A percentile compares a stretch with the other conserved stretches of the same genome.
Conservation (phyloP, 2,888 invertebrate species). For the Amblyteles armatorius region DNA sequence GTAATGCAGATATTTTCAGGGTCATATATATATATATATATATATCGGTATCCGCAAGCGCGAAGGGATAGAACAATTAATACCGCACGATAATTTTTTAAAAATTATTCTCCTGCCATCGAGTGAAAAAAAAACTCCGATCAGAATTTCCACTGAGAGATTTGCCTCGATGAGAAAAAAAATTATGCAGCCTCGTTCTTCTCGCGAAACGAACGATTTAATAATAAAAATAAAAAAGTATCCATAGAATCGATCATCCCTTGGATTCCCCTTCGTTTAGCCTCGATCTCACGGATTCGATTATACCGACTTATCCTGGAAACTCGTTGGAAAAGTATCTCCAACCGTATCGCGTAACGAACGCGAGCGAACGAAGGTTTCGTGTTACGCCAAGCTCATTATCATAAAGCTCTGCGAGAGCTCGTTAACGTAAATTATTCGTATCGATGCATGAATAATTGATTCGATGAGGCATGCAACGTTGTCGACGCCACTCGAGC, state of each 20-base stretch:
- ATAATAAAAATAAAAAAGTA: background rate
- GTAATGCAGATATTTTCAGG: too few species aligned
- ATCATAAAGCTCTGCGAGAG: background rate
- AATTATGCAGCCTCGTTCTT: background rate
- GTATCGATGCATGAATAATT: background rate
- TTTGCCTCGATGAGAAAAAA: background rate
- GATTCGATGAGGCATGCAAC: background rate
- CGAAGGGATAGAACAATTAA: too few species aligned
- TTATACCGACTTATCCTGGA: background rate
- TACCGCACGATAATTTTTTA: too few species aligned
- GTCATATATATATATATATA: too few species aligned
- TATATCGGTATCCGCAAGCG: too few species aligned
- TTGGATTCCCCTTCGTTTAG: too few species aligned
- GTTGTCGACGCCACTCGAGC: background rate
- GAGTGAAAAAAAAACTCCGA: background rate
- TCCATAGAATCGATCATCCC: background rate
- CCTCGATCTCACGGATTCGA: background rate
- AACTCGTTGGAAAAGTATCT: background rate
- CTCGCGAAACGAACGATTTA: too few species aligned
- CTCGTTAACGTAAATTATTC: conserved; percentile 1
- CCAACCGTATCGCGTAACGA: background rate
- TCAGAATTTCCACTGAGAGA: background rate
- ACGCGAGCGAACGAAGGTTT: background rate
- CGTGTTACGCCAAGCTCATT: conserved; percentile 4
- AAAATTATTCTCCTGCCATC: background rate